These are phyloP conservation scores for Zootermopsis nevadensis DNA, from an alignment of 2,888 invertebrate species.

Conservation along the genomic window DNA sequence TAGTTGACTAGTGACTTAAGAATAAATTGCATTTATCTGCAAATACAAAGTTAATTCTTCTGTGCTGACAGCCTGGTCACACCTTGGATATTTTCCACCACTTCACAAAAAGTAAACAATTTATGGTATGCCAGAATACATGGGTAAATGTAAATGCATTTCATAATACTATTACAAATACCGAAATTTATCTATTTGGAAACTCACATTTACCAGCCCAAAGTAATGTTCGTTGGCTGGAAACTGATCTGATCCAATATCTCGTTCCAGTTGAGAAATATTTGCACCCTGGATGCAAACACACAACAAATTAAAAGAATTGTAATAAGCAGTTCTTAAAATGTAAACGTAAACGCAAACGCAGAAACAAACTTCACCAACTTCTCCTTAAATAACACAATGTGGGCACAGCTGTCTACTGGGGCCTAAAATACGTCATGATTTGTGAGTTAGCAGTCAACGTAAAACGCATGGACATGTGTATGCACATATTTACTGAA, in stretches of 20 bases:
- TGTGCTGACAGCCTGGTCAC: too few relatives aligned
- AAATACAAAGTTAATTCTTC: too few relatives aligned
- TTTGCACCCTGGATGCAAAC: slow-evolving; percentile 87
- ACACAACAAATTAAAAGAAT: not conserved
- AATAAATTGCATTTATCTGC: too few relatives aligned
- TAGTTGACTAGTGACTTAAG: not conserved
- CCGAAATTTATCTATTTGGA: not conserved
- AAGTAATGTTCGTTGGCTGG: slow-evolving; percentile 99
- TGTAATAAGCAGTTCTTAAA: not conserved
- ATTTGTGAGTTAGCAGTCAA: not conserved
- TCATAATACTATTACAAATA: too few relatives aligned
- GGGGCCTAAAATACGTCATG: too few relatives aligned
- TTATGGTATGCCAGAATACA: too few relatives aligned
- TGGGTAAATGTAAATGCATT: too few relatives aligned
- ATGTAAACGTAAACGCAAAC: not conserved
- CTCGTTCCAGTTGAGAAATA: slow-evolving; percentile 98
- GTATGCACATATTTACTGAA: not conserved
- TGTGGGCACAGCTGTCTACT: not conserved
- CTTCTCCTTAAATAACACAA: not conserved
- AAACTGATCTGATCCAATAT: slow-evolving; percentile 98
- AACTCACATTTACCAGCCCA: slow-evolving; percentile 97
- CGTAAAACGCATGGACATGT: not conserved
- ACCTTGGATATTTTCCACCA: too few relatives aligned
- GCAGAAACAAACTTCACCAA: too few relatives aligned
- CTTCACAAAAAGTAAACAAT: too few relatives aligned